Evolutionary conservation across 53 echinoderm and acorn worm species (phyloP).

Genomic region (Actinopyga echinites): DNA sequence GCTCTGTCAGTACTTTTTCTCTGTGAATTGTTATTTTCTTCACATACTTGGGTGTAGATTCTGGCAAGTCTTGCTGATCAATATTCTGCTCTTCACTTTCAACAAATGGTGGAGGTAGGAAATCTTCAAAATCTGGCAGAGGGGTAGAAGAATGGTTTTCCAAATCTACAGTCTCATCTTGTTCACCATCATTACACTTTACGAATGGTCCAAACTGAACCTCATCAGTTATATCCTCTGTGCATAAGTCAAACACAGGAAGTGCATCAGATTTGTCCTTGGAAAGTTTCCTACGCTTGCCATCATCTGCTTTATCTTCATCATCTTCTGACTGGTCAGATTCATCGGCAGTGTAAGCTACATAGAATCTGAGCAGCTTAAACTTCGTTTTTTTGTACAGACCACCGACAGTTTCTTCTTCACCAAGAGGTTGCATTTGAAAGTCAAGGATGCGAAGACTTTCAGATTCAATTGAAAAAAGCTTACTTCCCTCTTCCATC

Average conservation of each 20-base stretch:
- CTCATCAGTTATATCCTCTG: not conserved
- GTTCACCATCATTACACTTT: not conserved
- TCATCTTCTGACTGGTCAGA: not conserved
- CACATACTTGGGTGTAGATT: not conserved
- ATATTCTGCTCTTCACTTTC: not conserved
- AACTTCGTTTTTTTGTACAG: conserved; percentile 5
- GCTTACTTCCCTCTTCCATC: not conserved
- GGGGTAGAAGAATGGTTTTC: conserved; percentile 5
- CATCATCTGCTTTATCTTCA: not conserved
- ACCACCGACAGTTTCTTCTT: not conserved
- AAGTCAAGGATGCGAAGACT: not conserved
- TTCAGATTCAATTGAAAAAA: not conserved
- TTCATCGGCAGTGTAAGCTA: not conserved
- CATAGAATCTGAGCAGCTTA: conserved; percentile 1
- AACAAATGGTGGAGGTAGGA: not conserved
- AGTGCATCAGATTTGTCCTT: not conserved
- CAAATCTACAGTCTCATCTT: not conserved
- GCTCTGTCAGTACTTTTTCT: not conserved
- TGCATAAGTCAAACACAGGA: not conserved
- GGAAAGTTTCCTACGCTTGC: not conserved
- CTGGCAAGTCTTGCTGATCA: not conserved
- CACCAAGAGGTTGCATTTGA: not conserved
- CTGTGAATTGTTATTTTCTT: not conserved
- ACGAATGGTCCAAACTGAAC: not conserved
- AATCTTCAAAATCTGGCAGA: not conserved